These are phyloP conservation scores for Hemistola chrysoprasaria DNA, from an alignment of 2,888 invertebrate genomes.

Conservation along the genomic window DNA sequence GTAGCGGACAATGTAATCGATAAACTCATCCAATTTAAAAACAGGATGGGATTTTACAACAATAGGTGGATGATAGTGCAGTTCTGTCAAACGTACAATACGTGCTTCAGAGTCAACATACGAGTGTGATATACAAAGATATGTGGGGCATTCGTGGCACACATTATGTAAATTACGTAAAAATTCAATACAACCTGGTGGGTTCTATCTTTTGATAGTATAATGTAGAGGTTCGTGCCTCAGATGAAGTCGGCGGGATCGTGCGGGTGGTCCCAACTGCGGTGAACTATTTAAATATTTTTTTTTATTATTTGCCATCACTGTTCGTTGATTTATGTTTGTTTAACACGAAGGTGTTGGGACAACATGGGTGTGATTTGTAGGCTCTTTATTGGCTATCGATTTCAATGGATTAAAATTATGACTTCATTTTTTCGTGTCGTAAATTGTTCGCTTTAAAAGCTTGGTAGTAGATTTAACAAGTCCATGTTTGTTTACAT, in stretches of 20 bases:
- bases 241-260: constrained; percentile 54
- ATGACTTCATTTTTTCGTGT: constrained; percentile 34
- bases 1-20: constrained; percentile 65
- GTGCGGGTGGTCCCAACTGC: constrained; percentile 69
- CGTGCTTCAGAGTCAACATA: constrained; percentile 24
- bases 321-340: constrained; percentile 72
- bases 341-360: constrained; percentile 74
- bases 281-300: constrained; percentile 72
- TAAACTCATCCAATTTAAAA: constrained; percentile 61
- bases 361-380: constrained; percentile 69
- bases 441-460: constrained; percentile 18
- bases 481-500: constrained; percentile 15
- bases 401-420: constrained; percentile 48
- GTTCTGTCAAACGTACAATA: constrained; percentile 44
- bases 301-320: constrained; percentile 72
- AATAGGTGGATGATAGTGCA: constrained; percentile 57
- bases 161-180: constrained; percentile 76
- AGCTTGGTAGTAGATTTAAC: constrained; percentile 21
- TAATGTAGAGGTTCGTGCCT: constrained; percentile 69
- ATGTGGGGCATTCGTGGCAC: constrained; percentile 44
- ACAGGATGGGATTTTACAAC: constrained; percentile 49
- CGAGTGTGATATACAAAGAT: constrained; percentile 34
- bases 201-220: constrained; percentile 69
- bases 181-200: constrained; percentile 63
- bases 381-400: constrained; percentile 65